Base-by-base conservation (phyloP, 2,888 invertebrate genomes). In the Amphipyra berbera region DNA sequence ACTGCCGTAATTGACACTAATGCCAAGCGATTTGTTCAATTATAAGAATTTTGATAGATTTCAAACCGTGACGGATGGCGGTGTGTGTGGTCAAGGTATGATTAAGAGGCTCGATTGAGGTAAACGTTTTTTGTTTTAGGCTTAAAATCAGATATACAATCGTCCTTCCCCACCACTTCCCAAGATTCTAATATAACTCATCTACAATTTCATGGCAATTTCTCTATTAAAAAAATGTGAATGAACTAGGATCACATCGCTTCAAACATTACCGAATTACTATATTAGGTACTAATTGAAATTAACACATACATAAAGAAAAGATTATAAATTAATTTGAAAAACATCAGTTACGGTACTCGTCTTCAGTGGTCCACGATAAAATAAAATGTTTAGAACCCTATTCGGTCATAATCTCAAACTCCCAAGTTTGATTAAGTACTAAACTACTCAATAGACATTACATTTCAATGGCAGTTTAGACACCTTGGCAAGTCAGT, bases 391-490 rank as follows among this genome's bases (percentile, higher is more conserved):
- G 48, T 72, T 65, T 58, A 68, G 58, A 21, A 45, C 61, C 54
- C 42, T 33, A 60, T 62, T 55, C 15, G 52, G 42, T 53, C 50
- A 70, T 67, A 66, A 60, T 59, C 52, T 45, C 38, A 27, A 40
- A 42, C 15, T 57, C 38, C 14, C 14, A 64, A 68, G 56, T 69
- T 76, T 67, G 71, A 76, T 74, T 68, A 70, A 73, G 54, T 65
- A 68, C 41, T 55, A 50, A 74, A 67, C 56, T 71, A 84, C 80
- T 81, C 82, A 82, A 84, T 82, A 83, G 80, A 81, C 77, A 83
- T 85, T 83, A 82, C 75, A 83, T 84, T 88, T 88, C 84, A 87
- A 89, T 86, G 84, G 83, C 82, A 84, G 83, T 88, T 84, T 82
- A 85, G 87, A 89, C 88, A 89, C 86, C 84, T 87, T 79, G 80